These are phyloP conservation scores for Chaetogeoica ovagalla DNA, from an alignment of 2,888 invertebrate species.

Conservation along the genomic window DNA sequence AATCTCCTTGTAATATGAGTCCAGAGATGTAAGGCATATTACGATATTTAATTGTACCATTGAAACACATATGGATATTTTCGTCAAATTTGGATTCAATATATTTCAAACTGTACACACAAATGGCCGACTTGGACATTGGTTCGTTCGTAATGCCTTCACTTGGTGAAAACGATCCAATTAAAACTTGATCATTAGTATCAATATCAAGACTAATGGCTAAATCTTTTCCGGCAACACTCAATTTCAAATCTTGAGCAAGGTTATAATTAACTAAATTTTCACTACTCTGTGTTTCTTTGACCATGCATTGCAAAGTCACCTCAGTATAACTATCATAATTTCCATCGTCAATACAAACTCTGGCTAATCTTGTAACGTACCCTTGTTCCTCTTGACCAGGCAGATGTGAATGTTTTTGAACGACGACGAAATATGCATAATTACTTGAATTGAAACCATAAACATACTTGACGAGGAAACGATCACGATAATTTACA, in stretches of 20 bases:
- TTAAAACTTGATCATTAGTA: constrained; percentile 77
- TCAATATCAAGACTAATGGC: constrained; percentile 81
- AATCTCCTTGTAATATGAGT: constrained; percentile 86
- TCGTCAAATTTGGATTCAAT: constrained; percentile 92
- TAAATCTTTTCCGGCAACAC: constrained; percentile 79
- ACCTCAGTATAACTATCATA: constrained; percentile 98
- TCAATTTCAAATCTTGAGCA: constrained; percentile 89
- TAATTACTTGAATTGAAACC: constrained; percentile 94
- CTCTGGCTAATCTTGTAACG: constrained; percentile 84
- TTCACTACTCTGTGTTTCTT: constrained; percentile 65
- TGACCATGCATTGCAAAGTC: constrained; percentile 81
- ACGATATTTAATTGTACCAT: constrained; percentile 88
- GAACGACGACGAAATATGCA: constrained; percentile 94
- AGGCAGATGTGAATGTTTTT: constrained; percentile 86
- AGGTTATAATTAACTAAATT: constrained; percentile 74
- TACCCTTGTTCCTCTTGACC: constrained; percentile 88
- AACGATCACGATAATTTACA: constrained; percentile 91
- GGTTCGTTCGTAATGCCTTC: constrained; percentile 85
- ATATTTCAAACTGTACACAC: constrained; percentile 86
- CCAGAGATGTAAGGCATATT: constrained; percentile 91
- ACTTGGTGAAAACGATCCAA: constrained; percentile 88
- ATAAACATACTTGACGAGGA: constrained; percentile 93
- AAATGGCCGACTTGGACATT: constrained; percentile 82
- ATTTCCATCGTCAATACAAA: constrained; percentile 91
- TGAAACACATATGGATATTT: constrained; percentile 97